A percentile compares a stretch with the other conserved stretches of the same genome.
Evolutionary conservation across 2,888 invertebrate genomes (phyloP).

Genomic region (Lasioglossum calceatum): DNA sequence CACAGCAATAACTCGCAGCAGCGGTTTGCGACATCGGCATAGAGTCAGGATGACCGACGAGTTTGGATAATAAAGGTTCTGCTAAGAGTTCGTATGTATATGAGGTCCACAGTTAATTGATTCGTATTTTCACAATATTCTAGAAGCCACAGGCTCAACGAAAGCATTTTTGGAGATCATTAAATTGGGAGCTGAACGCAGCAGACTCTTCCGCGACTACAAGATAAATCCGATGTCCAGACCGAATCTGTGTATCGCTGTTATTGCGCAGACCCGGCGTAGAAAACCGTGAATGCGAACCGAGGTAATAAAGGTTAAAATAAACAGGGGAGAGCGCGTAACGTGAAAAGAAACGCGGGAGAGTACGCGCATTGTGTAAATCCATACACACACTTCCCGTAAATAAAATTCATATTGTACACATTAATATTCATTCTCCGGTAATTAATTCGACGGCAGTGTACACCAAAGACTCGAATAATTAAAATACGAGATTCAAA

Average conservation of each 20-base stretch:
- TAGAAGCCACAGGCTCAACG: accelerated
- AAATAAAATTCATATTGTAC: neutral
- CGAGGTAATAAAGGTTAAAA: neutral
- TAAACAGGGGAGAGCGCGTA: neutral
- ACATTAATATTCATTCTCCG: neutral
- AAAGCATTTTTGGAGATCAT: neutral
- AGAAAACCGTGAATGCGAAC: neutral
- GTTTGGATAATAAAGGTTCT: no score
- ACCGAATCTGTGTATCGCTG: neutral
- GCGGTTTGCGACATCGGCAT: neutral
- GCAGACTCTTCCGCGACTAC: neutral
- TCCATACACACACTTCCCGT: neutral
- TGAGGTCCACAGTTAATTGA: no score
- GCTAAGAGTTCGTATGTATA: neutral
- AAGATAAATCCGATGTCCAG: neutral
- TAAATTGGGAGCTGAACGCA: neutral
- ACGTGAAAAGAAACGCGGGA: neutral
- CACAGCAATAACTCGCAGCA: neutral
- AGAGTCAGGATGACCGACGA: no score
- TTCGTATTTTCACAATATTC: neutral
- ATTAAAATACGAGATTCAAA: neutral
- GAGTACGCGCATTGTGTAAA: neutral
- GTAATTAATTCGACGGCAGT: neutral
- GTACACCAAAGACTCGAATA: neutral
- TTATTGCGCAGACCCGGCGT: neutral